Conservation (phyloP, 2,888 invertebrate species). For the Orthosia gracilis region DNA sequence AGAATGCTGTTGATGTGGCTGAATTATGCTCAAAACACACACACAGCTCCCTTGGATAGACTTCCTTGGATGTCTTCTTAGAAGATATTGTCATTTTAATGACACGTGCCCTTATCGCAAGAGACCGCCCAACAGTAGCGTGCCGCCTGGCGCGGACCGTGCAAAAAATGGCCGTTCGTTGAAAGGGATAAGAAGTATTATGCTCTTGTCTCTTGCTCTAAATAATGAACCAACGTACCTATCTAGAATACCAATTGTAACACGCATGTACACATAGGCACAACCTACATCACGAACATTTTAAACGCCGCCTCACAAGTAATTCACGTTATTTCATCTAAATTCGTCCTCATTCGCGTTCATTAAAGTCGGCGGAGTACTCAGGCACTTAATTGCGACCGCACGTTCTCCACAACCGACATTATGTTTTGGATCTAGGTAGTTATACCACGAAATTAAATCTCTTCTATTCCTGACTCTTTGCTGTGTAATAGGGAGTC, state of each 20-base stretch:
- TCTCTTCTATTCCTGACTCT: constrained; percentile 44
- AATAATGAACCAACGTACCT: background rate
- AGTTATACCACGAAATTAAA: constrained; percentile 43
- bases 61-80: no score
- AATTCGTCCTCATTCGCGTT: constrained; percentile 51
- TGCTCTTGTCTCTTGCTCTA: background rate
- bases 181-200: no score
- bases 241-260: background rate
- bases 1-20: no score
- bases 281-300: constrained; percentile 24
- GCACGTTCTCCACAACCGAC: constrained; percentile 42
- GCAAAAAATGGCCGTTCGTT: no score
- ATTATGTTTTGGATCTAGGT: constrained; percentile 20
- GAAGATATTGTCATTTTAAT: no score
- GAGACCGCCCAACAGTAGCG: no score
- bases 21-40: no score
- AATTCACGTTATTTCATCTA: constrained; percentile 50
- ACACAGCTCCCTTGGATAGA: no score
- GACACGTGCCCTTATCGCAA: no score
- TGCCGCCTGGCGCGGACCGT: no score
- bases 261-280: background rate
- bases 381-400: constrained; percentile 57
- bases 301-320: constrained; percentile 42
- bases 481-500: background rate
- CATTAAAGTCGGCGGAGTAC: constrained; percentile 48